A percentile compares a stretch with the other conserved stretches of the same genome.
Conservation (phyloP, 2,888 invertebrate genomes). For the Rhimphoctona megacephalus region DNA sequence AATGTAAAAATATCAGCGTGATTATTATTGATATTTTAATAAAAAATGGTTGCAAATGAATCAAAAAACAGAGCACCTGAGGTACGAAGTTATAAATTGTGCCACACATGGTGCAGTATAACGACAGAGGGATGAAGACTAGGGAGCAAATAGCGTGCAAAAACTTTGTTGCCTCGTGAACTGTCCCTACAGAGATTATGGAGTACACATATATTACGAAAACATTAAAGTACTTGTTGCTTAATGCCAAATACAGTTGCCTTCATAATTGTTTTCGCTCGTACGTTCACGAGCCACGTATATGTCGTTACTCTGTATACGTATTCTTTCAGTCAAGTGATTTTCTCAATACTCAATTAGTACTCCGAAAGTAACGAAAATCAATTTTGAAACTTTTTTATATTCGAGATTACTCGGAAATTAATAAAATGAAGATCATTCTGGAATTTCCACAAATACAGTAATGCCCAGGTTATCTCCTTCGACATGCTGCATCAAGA, state of each 20-base stretch:
- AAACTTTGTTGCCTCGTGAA: conserved; percentile 6
- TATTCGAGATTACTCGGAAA: no score
- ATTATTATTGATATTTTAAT: neutral
- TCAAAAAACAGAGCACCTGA: neutral
- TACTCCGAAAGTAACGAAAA: neutral
- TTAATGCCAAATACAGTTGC: conserved; percentile 24
- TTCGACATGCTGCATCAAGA: neutral
- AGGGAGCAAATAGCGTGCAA: conserved; percentile 39
- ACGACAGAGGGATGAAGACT: conserved; percentile 3
- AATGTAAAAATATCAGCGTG: neutral
- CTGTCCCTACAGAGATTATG: neutral
- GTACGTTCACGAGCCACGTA: neutral
- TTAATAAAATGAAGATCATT: no score
- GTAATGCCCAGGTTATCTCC: neutral
- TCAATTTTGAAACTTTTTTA: neutral
- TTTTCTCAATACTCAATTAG: neutral
- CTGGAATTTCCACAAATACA: no score
- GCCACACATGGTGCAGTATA: neutral
- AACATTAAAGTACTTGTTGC: conserved; percentile 55
- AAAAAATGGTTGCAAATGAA: neutral
- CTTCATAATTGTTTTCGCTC: neutral
- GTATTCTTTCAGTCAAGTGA: no score
- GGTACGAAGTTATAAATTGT: neutral
- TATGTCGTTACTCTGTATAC: neutral
- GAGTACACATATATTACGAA: conserved; percentile 19